Evolutionary conservation across 2,797 vertebrate genomes (phyloP).

Genomic region (Melanotaenia boesemani): DNA sequence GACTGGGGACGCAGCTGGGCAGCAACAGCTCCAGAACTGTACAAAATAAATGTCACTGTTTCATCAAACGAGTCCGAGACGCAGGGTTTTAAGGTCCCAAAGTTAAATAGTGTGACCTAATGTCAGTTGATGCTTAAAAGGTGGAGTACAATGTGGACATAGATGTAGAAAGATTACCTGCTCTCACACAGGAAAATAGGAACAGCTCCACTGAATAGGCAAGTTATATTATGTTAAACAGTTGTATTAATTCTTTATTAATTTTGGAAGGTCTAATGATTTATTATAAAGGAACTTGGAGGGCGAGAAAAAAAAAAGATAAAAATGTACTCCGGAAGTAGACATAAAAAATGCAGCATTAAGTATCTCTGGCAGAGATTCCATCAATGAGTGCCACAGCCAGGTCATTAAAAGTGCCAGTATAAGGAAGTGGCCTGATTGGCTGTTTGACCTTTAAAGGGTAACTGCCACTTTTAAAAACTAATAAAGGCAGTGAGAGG

Average conservation of each 20-base stretch:
- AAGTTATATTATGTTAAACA: not conserved
- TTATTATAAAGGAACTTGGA: slow-evolving; percentile 3
- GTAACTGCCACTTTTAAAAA: slow-evolving; percentile 84
- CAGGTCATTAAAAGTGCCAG: slow-evolving; percentile 75
- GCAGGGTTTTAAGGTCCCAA: too few relatives aligned
- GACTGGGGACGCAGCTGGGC: too few relatives aligned
- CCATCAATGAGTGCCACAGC: slow-evolving; percentile 59
- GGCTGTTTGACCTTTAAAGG: slow-evolving; percentile 85
- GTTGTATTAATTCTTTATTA: not conserved
- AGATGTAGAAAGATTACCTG: not conserved
- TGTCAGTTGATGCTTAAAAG: not conserved
- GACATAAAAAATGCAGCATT: slow-evolving; percentile 38
- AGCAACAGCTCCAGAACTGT: too few relatives aligned
- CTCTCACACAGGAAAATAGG: too few relatives aligned
- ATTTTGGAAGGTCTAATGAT: not conserved
- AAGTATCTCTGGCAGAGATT: slow-evolving; percentile 44
- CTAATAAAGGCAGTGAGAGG: slow-evolving; percentile 73
- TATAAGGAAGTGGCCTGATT: slow-evolving; percentile 75
- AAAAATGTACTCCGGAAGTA: not conserved
- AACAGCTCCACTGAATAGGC: not conserved
- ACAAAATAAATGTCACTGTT: too few relatives aligned
- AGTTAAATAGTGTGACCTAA: too few relatives aligned
- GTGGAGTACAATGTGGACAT: not conserved
- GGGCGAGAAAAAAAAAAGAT: too few relatives aligned
- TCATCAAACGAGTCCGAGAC: too few relatives aligned